Evolutionary conservation across 2,888 invertebrate genomes (phyloP).

Genomic region (Cacoxenus indagator): DNA sequence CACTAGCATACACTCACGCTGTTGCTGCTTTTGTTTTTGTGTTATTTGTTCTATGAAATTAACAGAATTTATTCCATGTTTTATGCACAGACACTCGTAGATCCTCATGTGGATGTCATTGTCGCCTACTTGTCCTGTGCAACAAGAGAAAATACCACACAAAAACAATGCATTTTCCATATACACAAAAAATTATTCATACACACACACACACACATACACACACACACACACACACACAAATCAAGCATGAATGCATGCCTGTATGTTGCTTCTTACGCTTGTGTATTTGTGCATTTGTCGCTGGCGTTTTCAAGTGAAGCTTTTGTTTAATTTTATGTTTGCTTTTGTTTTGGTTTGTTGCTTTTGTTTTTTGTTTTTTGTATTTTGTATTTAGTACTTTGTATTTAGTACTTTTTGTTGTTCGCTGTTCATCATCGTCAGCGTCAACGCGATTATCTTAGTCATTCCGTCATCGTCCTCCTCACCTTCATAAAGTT

Average conservation of each 20-base stretch:
- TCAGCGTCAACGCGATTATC: background rate
- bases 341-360: background rate
- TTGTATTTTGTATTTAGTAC: conserved; percentile 2
- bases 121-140: conserved; percentile 33
- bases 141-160: conserved; percentile 30
- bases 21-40: conserved; percentile 26
- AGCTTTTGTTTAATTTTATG: conserved; percentile 6
- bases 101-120: conserved; percentile 14
- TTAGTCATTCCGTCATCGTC: background rate
- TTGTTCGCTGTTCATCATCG: conserved; percentile 36
- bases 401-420: conserved; percentile 5
- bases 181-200: background rate
- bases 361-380: background rate
- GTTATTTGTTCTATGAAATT: conserved; percentile 43
- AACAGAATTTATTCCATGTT: conserved; percentile 60
- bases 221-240: background rate
- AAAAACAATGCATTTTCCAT: background rate
- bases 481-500: background rate
- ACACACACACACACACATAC: background rate
- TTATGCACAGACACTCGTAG: conserved; percentile 30
- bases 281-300: background rate
- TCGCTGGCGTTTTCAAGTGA: conserved; percentile 9
- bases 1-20: conserved; percentile 12
- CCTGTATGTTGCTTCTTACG: background rate
- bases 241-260: too few species aligned